Percentiles rank a stretch among this genome's conserved stretches.
Evolutionary conservation across 2,888 invertebrate genomes (phyloP).

Genomic region (Drosophila picticornis): DNA sequence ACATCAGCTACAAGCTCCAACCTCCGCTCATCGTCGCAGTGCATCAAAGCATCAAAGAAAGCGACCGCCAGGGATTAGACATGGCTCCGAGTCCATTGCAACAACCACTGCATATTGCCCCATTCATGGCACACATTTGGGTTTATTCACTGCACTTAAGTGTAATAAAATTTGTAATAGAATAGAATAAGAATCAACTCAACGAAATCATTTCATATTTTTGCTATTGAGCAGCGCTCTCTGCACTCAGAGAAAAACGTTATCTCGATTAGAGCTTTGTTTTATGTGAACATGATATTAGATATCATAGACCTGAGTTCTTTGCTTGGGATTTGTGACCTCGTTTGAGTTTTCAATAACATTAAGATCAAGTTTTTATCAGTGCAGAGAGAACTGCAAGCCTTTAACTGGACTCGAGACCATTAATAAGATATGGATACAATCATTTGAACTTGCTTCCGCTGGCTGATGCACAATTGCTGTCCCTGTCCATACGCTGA

Average conservation of each 20-base stretch:
- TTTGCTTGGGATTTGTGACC: background rate
- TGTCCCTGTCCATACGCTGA: constrained; percentile 30
- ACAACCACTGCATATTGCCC: constrained; percentile 24
- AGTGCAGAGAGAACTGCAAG: background rate
- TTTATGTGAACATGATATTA: background rate
- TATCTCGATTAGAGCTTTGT: background rate
- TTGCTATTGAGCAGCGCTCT: constrained; percentile 53
- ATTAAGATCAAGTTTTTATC: background rate
- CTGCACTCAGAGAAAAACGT: background rate
- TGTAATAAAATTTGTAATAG: constrained; percentile 74
- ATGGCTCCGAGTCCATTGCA: constrained; percentile 52
- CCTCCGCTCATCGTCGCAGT: constrained; percentile 48
- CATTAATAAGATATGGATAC: constrained; percentile 56
- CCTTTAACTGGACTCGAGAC: constrained; percentile 52
- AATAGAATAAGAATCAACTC: constrained; percentile 52
- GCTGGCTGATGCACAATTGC: constrained; percentile 58
- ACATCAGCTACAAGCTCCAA: constrained; percentile 56
- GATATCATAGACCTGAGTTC: background rate
- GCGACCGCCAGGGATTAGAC: constrained; percentile 68
- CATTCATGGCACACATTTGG: constrained; percentile 68
- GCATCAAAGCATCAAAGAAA: constrained; percentile 61
- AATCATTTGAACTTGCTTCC: constrained; percentile 58
- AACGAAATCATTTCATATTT: constrained; percentile 61
- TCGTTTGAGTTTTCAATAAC: background rate
- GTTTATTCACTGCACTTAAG: constrained; percentile 69